Percentiles rank a stretch among this genome's conserved stretches.
Evolutionary conservation across 2,888 invertebrate genomes (phyloP).

Genomic region (Drosophila fulvimacula): DNA sequence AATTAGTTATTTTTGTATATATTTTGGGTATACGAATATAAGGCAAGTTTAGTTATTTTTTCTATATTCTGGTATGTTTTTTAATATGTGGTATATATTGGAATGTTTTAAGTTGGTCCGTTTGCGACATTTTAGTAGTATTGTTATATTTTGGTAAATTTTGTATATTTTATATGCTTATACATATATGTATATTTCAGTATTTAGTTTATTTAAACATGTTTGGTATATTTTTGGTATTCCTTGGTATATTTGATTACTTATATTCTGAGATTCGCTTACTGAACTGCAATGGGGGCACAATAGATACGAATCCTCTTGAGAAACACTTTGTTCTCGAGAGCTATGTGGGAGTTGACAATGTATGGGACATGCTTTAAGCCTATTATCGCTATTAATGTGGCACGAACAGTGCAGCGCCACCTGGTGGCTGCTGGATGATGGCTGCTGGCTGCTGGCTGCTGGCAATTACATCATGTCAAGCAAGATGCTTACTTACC

Average conservation of each 20-base stretch:
- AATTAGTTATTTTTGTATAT: too few species aligned
- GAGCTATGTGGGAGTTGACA: background rate
- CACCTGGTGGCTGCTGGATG: slow-evolving; percentile 32
- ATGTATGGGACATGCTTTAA: slow-evolving; percentile 28
- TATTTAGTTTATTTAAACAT: too few species aligned
- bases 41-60: too few species aligned
- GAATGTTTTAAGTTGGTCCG: background rate
- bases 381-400: slow-evolving; percentile 53
- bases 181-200: too few species aligned
- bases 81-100: too few species aligned
- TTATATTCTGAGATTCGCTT: background rate
- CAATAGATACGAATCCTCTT: background rate
- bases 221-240: background rate
- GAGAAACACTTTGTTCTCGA: background rate
- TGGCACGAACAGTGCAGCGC: slow-evolving; percentile 19
- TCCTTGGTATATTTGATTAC: background rate
- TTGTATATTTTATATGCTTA: too few species aligned
- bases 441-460: slow-evolving; percentile 9
- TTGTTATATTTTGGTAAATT: too few species aligned
- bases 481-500: slow-evolving; percentile 43
- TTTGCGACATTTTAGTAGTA: too few species aligned
- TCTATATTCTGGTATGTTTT: too few species aligned
- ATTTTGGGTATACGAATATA: too few species aligned
- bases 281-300: background rate
- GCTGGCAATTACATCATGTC: slow-evolving; percentile 49